Base-by-base conservation (phyloP, 2,797 vertebrate genomes). In the Pteropus rufus region DNA sequence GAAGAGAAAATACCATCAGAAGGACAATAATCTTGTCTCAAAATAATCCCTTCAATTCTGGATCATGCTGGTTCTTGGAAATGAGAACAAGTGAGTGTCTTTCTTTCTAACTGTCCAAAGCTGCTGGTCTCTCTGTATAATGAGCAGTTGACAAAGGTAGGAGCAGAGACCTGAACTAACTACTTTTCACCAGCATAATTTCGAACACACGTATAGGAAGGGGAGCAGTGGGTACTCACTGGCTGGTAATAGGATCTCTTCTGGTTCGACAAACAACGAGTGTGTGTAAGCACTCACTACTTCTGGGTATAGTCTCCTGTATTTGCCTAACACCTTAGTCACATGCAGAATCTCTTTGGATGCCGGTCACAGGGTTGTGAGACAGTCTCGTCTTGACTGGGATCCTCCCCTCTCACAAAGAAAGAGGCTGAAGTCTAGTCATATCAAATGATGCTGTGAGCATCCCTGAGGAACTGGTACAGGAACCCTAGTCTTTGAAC, bases 1-100 rank as follows among this genome's bases (percentile, higher is more conserved):
- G 31, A 89, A 93, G 46, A 36, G 3, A 88, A 96, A 81, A 72
- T 80, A 29, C 10, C 65, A 23, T 26, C 58, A 52, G 3, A 14
- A 52, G 41, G 21, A 65, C 24, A 62, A 41, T 39, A 36, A 67
- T 56, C 11, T 7, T 19, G 1, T 9, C 24, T 31, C 11, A 73
- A n/a, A 89, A 77, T 23, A 82, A 58, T 12, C 9, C 14, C 29
- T 80, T 82, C 19, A 12, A 21, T 36, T 86, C 34, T 77, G 34
- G 3, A 2, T 76, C 29, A 2, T 19, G 31, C 3, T 46, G 1
- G n/a, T 69, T 26, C 62, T 36, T 84, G 21, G 60, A 87, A 80
- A 77, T 0, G 62, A 21, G 12, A 87, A 4, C 11, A 36, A 7
- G 4, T 14, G 19, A 60, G 2, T 39, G 4, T 23, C 26, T 54